phyloP scores from a whole-genome alignment of 2,113 vertebrate genomes.

The Grammomys surdaster region DNA sequence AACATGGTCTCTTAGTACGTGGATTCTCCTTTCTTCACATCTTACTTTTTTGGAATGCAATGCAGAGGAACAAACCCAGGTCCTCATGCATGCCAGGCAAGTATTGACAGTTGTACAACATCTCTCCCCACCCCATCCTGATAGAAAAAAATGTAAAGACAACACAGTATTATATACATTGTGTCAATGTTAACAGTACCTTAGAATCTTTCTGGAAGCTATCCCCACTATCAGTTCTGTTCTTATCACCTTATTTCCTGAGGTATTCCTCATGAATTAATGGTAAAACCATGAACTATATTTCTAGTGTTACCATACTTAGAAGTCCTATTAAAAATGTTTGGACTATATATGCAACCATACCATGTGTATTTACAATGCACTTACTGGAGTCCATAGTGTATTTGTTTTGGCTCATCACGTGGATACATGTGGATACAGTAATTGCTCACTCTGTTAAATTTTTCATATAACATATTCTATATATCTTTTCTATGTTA shows the following conservation, averaged over 20 bases:
- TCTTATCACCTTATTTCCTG: background rate
- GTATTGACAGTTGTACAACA: background rate
- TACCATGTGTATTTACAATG: background rate
- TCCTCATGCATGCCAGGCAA: background rate
- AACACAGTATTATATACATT: background rate
- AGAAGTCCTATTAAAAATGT: background rate
- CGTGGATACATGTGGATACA: background rate
- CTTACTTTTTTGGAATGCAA: background rate
- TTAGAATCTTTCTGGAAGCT: background rate
- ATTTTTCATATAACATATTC: background rate
- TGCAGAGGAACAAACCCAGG: background rate
- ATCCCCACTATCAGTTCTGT: background rate
- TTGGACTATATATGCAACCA: background rate
- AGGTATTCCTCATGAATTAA: conserved; percentile 14
- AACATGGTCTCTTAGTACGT: background rate
- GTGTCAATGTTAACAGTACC: background rate
- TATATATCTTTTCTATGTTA: background rate
- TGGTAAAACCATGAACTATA: background rate
- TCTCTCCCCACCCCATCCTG: background rate
- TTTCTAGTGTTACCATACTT: background rate
- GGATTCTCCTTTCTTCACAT: background rate
- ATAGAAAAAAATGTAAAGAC: background rate
- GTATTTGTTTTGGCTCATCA: background rate
- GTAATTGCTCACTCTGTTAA: background rate
- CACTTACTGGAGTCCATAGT: background rate